Base-by-base conservation (phyloP, 2,888 invertebrate genomes). In the Bimastos eiseni region DNA sequence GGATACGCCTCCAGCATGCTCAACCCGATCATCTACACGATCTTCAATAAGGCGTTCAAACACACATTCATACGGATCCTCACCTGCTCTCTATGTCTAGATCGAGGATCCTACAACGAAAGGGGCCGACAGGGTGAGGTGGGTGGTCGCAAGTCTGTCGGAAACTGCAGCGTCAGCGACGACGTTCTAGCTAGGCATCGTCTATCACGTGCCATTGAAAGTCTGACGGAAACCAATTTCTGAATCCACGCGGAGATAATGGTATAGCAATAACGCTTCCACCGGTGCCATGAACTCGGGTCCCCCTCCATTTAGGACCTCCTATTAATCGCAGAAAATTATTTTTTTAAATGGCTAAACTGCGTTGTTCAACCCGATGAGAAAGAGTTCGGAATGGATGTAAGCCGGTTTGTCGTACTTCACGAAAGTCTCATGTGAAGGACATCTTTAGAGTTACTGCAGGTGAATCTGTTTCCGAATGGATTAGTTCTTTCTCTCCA, bases 1-100 rank as follows among this genome's bases (percentile, higher is more conserved):
- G 95, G 95, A 11, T 95, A 94, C 92, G 93, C 94, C 15, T 94
- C 95, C 11, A 94, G 94, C 91, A 94, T 94, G 0, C 93, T 95
- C 38, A 95, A 95, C 92, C 95, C 95, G 33, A 94, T 95, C 91
- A 94, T 95, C 90, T 95, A 95, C 92, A 95, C 95, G 33, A 94
- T 95, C 92, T 95, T 95, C 92, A 95, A 95, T 92, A 94, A 94
- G 91, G 93, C 94, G 34, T 95, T 95, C 92, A 94, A 94, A 91
- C 92, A 93, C 91, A 94, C 95, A 3, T 95, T 95, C 92, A 93
- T 93, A 49, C 93, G 94, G 90, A 92, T 95, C 19, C 93, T 95
- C 90, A 90, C 90, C 34, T 92, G 91, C 86, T 44, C 88, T 34
- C 86, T 83, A 37, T 90, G 91, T n/a, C 55, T 90, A 0, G 86